These are phyloP conservation scores for Pseudococcus viburni DNA, from an alignment of 2,888 invertebrate species.

Conservation along the genomic window DNA sequence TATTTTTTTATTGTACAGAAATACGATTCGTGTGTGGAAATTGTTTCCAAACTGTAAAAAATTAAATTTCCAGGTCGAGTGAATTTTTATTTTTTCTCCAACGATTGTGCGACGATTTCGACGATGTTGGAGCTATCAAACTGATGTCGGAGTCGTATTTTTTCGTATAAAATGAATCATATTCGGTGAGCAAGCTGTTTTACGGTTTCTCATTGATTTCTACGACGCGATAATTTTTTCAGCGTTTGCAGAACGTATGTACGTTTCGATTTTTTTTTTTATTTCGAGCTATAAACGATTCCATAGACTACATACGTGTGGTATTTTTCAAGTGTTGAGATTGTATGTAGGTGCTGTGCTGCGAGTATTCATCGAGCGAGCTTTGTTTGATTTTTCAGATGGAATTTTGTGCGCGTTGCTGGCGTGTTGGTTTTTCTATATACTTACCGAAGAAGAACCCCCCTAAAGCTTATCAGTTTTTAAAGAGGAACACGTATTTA, in stretches of 20 bases:
- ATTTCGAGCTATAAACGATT: not conserved
- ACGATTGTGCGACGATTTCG: not conserved
- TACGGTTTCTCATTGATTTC: constrained; percentile 34
- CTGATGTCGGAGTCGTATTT: constrained; percentile 14
- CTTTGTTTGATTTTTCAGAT: not conserved
- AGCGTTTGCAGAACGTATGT: not conserved
- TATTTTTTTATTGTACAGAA: not conserved
- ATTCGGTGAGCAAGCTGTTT: not conserved
- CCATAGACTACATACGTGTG: not conserved
- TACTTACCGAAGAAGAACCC: not conserved
- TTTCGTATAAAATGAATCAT: constrained; percentile 32
- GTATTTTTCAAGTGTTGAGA: not conserved
- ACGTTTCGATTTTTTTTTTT: not conserved
- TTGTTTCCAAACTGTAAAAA: not conserved
- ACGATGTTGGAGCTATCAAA: not conserved
- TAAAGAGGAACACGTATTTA: constrained; percentile 42
- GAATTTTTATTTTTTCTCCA: not conserved
- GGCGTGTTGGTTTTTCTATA: not conserved
- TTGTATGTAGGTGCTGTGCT: too few relatives aligned
- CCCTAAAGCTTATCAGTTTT: constrained; percentile 27
- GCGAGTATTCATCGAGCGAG: not conserved
- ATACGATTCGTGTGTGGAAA: too few relatives aligned
- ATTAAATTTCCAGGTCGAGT: not conserved
- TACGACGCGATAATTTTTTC: constrained; percentile 11
- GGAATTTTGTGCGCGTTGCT: not conserved